phyloP scores from a whole-genome alignment of 2,888 invertebrate genomes.

The Chesias legatella region DNA sequence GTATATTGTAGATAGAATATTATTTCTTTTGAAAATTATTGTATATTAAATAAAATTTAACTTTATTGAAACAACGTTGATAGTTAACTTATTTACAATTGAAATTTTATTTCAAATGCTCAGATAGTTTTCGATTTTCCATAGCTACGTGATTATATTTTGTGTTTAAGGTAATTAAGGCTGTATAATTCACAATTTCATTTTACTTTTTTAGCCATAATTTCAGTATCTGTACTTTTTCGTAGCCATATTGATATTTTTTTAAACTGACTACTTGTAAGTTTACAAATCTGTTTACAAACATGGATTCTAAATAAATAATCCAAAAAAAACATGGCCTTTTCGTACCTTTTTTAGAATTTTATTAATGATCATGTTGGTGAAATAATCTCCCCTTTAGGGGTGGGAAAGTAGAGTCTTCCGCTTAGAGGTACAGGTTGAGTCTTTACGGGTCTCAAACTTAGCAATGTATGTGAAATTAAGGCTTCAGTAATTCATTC shows the following conservation, averaged over 20 bases:
- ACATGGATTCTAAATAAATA: constrained; percentile 78
- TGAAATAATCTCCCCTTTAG: too few relatives aligned
- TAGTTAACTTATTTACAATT: constrained; percentile 66
- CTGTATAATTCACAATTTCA: constrained; percentile 49
- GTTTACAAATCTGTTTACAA: constrained; percentile 75
- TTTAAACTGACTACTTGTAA: constrained; percentile 73
- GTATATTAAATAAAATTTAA: constrained; percentile 67
- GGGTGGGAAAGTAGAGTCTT: too few relatives aligned
- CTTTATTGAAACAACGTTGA: constrained; percentile 66
- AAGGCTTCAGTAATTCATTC: too few relatives aligned
- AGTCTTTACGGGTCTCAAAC: too few relatives aligned
- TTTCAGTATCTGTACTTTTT: constrained; percentile 62
- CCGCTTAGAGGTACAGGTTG: too few relatives aligned
- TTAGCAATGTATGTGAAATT: too few relatives aligned
- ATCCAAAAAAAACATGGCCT: too few relatives aligned
- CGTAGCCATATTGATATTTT: constrained; percentile 77
- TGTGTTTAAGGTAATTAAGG: constrained; percentile 56
- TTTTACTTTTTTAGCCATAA: constrained; percentile 58
- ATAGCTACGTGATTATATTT: constrained; percentile 44
- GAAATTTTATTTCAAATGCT: constrained; percentile 61
- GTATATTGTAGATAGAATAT: constrained; percentile 79
- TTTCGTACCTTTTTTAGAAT: too few relatives aligned
- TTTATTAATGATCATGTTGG: too few relatives aligned
- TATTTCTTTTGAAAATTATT: constrained; percentile 75
- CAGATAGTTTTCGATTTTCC: constrained; percentile 57